These are phyloP conservation scores for Episyrphus balteatus DNA, from an alignment of 1,140 invertebrate species.

Conservation along the genomic window DNA sequence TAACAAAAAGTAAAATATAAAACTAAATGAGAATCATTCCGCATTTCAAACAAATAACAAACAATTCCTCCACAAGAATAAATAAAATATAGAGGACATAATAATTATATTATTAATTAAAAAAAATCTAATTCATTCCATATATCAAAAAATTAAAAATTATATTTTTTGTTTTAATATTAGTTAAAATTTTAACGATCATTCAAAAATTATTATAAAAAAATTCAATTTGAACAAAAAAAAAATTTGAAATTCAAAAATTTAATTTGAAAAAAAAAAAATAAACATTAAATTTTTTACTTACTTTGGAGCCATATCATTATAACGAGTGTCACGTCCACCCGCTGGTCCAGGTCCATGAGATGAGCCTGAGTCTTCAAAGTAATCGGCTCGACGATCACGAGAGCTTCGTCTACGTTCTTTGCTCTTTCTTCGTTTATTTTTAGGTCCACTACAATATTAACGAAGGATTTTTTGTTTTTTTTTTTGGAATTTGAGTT, in stretches of 20 bases:
- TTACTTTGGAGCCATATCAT: constrained; percentile 70
- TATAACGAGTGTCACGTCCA: constrained; percentile 49
- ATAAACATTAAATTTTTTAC: constrained; percentile 20
- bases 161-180: too few relatives aligned
- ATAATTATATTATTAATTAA: too few relatives aligned
- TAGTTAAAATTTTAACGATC: too few relatives aligned
- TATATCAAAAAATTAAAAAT: too few relatives aligned
- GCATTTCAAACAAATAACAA: neutral
- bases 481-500: too few relatives aligned
- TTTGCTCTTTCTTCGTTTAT: constrained; percentile 32
- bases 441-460: constrained; percentile 32
- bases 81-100: too few relatives aligned
- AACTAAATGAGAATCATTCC: neutral
- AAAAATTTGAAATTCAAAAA: too few relatives aligned
- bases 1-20: neutral
- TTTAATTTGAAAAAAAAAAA: too few relatives aligned
- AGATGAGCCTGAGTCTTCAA: constrained; percentile 31
- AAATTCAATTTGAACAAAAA: too few relatives aligned
- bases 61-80: too few relatives aligned
- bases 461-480: neutral
- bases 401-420: constrained; percentile 16
- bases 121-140: too few relatives aligned
- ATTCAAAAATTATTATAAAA: too few relatives aligned
- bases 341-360: constrained; percentile 25
- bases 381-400: constrained; percentile 28